Evolutionary conservation across 2,113 vertebrate genomes (phyloP).

Genomic region (Ptilorrhoa leucosticta): DNA sequence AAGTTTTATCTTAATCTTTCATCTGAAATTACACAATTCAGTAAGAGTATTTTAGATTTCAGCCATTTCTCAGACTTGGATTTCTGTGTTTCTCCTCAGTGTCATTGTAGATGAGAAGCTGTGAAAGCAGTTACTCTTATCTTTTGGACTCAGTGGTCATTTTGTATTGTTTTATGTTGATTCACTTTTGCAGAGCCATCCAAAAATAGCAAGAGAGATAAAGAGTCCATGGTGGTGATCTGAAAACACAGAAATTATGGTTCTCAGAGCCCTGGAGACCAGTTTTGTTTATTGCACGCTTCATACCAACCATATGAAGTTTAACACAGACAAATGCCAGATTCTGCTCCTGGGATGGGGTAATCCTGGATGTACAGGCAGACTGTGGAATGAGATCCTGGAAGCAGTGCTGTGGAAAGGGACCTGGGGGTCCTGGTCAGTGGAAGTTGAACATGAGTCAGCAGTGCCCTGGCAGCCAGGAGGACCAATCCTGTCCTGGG

Average conservation of each 20-base stretch:
- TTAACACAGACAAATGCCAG: neutral
- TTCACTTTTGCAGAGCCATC: neutral
- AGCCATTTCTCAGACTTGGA: neutral
- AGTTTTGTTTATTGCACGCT: neutral
- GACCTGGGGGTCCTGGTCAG: accelerated
- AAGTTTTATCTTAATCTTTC: neutral
- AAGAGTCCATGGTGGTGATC: neutral
- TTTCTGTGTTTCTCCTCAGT: neutral
- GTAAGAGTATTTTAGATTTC: neutral
- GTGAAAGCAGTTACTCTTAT: neutral
- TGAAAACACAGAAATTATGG: neutral
- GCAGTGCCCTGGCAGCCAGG: neutral
- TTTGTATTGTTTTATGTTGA: neutral
- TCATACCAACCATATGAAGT: neutral
- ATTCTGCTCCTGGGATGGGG: neutral
- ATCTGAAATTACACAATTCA: neutral
- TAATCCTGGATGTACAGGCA: neutral
- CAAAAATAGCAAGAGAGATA: neutral
- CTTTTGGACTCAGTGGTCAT: neutral
- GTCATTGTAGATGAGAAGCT: neutral
- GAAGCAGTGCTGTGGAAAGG: neutral
- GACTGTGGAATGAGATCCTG: neutral
- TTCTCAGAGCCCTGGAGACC: neutral
- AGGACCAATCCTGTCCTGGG: accelerated
- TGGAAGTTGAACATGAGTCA: neutral